These are phyloP conservation scores for Polypterus bichir DNA, from an alignment of 2,113 vertebrate genomes.

Conservation along the genomic window DNA sequence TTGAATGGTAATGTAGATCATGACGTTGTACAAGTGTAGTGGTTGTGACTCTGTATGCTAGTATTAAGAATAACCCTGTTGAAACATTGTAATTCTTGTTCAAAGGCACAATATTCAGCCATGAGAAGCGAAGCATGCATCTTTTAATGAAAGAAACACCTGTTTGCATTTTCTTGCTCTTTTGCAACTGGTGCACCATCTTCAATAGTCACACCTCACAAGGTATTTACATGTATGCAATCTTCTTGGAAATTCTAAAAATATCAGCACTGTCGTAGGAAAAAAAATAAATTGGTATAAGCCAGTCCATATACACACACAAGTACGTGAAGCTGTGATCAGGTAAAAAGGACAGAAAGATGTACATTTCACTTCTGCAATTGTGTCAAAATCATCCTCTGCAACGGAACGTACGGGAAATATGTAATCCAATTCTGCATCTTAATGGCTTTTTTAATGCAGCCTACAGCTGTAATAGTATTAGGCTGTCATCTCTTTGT, in stretches of 20 bases:
- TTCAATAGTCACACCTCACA: too few species aligned
- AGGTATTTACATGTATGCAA: too few species aligned
- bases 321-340: neutral
- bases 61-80: conserved; percentile 29
- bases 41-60: conserved; percentile 24
- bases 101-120: conserved; percentile 38
- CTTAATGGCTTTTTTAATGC: neutral
- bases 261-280: too few species aligned
- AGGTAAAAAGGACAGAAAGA: neutral
- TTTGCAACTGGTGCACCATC: neutral
- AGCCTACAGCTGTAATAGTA: neutral
- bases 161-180: conserved; percentile 4
- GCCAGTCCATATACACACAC: neutral
- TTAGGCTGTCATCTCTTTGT: neutral
- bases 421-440: neutral
- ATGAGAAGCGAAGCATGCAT: conserved; percentile 25
- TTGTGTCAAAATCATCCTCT: neutral
- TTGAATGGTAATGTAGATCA: conserved; percentile 14
- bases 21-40: conserved; percentile 24
- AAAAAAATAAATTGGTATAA: too few species aligned
- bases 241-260: too few species aligned
- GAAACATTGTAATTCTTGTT: conserved; percentile 29
- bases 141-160: conserved; percentile 17
- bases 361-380: neutral
- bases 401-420: neutral